Evolutionary conservation across 1,140 invertebrate species (phyloP).

Genomic region (Idris sp.): DNA sequence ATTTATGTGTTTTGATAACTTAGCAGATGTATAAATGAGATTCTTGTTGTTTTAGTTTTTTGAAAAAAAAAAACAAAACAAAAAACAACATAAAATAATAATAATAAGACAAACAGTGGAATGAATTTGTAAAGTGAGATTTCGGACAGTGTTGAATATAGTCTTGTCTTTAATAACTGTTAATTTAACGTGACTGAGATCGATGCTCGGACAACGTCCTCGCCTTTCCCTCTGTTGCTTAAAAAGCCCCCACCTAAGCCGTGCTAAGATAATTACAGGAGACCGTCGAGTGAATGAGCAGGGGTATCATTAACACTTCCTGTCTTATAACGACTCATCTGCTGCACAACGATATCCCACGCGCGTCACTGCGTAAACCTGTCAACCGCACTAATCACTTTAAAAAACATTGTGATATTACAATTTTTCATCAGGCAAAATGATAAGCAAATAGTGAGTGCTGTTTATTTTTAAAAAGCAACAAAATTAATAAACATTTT

Average conservation of each 20-base stretch:
- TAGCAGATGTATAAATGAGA: too few relatives aligned
- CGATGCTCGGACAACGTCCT: slow-evolving; percentile 64
- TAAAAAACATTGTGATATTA: slow-evolving; percentile 38
- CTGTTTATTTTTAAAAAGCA: too few relatives aligned
- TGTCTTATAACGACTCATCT: slow-evolving; percentile 76
- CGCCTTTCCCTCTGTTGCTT: slow-evolving; percentile 44
- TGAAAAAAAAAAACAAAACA: too few relatives aligned
- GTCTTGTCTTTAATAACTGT: slow-evolving; percentile 55
- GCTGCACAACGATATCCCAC: slow-evolving; percentile 70
- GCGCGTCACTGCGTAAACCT: slow-evolving; percentile 73
- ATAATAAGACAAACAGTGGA: background rate
- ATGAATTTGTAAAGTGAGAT: slow-evolving; percentile 2
- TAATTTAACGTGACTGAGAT: slow-evolving; percentile 60
- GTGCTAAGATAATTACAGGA: slow-evolving; percentile 75
- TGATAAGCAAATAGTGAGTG: too few relatives aligned
- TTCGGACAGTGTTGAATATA: slow-evolving; percentile 14
- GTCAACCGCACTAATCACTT: slow-evolving; percentile 70
- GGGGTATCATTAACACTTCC: slow-evolving; percentile 78
- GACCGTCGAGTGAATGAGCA: slow-evolving; percentile 76
- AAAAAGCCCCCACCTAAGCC: slow-evolving; percentile 48
- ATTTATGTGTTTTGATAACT: too few relatives aligned
- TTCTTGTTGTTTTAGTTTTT: too few relatives aligned
- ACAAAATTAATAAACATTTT: too few relatives aligned
- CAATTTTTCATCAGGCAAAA: slow-evolving; percentile 20
- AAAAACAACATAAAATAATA: too few relatives aligned